Evolutionary conservation across 2,113 vertebrate species (phyloP), one percentile per base, ranked within the genome.

Genomic region (Polyodon spathula): DNA sequence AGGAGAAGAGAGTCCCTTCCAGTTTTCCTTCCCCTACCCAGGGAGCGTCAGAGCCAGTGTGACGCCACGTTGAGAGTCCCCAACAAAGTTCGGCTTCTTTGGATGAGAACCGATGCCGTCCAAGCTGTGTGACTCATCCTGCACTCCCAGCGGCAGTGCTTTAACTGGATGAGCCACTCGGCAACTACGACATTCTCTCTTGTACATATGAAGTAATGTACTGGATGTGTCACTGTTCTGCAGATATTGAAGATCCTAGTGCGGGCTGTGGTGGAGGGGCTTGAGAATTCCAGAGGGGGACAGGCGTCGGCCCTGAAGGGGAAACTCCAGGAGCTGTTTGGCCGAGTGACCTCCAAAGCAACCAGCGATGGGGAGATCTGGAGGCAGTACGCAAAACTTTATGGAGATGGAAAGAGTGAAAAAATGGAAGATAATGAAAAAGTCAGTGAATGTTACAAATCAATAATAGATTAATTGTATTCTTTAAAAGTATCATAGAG

Each of bases 201-300:
- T 40, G 4, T 37, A 53, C 53, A 11, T 9, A 40, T 37, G 40
- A 37, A 37, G 12, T 12, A 27, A 27, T 27, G 27, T 27, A 27
- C 27, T 27, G 27, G 27, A 27, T 3, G 38, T 54, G 6, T 46
- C 6, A 6, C 15, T 37, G 59, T 58, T 15, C 63, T 42, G 15
- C 76, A 99, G 96, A 85, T 99, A 17, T 76, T 99, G 40, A 75
- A 86, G 75, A 91, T 97, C 67, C 82, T 98, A 61, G 94, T 96
- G 8, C 74, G 79, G 48, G 90, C 87, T 0, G 91, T 89, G 8
- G 77, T 83, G 43, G 79, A 90, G 41, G 86, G 89, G 48, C 65
- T 94, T 68, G 51, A 66, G 0, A 90, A 90, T 78, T 72, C 66
- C 54, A 75, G 71, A 14, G 94, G 94, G 11, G 79, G 75, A n/a